A percentile compares a stretch with the other conserved stretches of the same genome.
Conservation (phyloP, 2,888 invertebrate species). For the Odontocolon sp. region DNA sequence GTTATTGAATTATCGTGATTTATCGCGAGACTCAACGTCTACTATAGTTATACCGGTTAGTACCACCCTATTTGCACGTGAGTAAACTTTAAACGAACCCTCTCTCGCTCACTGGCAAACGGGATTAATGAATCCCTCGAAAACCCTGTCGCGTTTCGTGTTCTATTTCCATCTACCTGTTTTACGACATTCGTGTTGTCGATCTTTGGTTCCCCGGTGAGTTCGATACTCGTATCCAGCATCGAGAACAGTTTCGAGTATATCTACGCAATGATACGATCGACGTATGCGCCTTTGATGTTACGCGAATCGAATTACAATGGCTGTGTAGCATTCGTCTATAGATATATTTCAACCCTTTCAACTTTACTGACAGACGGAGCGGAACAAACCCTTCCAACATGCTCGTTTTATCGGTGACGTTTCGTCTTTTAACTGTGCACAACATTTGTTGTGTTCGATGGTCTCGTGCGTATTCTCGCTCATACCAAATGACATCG, state of each 20-base stretch:
- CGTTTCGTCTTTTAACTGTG: background rate
- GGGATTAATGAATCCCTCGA: constrained; percentile 35
- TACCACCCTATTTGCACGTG: constrained; percentile 45
- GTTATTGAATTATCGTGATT: constrained; percentile 58
- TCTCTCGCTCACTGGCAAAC: background rate
- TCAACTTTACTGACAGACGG: background rate
- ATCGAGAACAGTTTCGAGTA: too few species aligned
- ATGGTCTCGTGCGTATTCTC: background rate
- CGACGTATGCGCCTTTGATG: too few species aligned
- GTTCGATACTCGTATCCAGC: background rate
- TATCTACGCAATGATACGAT: too few species aligned
- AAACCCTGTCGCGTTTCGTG: background rate
- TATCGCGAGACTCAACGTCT: constrained; percentile 14
- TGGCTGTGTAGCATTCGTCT: background rate
- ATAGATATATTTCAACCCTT: background rate
- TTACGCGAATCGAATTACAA: too few species aligned
- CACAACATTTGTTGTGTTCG: background rate
- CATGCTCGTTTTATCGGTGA: background rate
- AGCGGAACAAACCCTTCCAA: background rate
- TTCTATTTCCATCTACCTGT: constrained; percentile 32
- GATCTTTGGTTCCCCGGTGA: background rate
- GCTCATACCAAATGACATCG: constrained; percentile 3
- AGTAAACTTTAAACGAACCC: constrained; percentile 36
- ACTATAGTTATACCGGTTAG: background rate
- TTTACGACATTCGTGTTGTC: background rate